phyloP scores from a whole-genome alignment of 2,888 invertebrate genomes.

The Cecidostiba fungosa region DNA sequence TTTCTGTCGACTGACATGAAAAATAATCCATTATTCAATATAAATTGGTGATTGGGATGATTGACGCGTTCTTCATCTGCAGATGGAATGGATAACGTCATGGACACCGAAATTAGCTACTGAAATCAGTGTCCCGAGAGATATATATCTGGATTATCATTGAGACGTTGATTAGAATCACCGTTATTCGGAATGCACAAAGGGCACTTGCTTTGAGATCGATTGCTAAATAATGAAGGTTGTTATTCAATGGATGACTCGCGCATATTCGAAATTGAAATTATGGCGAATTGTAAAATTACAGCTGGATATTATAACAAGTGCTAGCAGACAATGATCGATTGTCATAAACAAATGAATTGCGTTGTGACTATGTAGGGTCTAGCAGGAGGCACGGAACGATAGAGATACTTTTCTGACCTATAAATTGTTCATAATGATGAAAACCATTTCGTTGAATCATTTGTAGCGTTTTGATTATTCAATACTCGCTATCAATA shows the following conservation, averaged over 20 bases:
- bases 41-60: not conserved
- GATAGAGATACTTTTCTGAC: too few species aligned
- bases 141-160: not conserved
- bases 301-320: not conserved
- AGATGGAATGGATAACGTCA: not conserved
- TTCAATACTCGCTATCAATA: not conserved
- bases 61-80: not conserved
- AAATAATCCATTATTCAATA: not conserved
- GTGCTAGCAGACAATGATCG: not conserved
- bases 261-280: not conserved
- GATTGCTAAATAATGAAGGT: not conserved
- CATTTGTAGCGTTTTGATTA: not conserved
- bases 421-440: not conserved
- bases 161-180: conserved; percentile 13
- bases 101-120: not conserved
- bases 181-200: not conserved
- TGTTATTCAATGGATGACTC: not conserved
- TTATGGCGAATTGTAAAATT: not conserved
- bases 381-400: too few species aligned
- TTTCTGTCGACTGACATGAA: not conserved
- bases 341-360: not conserved
- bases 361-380: not conserved
- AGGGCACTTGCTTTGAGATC: not conserved
- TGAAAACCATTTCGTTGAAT: not conserved
- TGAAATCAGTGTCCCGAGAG: not conserved